Base-by-base conservation (phyloP, 2,797 vertebrate species). In the Enteromius radiatus region DNA sequence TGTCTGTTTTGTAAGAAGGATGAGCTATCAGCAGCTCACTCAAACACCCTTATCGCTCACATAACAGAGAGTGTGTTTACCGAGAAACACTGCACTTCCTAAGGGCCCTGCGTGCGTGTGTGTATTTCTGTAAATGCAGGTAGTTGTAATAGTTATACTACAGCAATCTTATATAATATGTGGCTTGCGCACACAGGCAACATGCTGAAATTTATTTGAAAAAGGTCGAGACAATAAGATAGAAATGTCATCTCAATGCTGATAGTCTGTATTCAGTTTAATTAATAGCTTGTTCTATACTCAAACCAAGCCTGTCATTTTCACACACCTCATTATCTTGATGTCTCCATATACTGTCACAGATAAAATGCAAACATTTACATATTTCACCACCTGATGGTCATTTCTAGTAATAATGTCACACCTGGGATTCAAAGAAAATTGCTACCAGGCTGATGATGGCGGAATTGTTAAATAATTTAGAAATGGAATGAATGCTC, bases 81-180 rank as follows among this genome's bases (percentile, higher is more conserved):
- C 21, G 69, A 84, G 87, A 84, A 84, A 81, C 82, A 87, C 23
- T 84, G 76, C 61, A 81, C 80, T 87, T 84, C 84, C 86, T 83
- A 6, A 54, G 54, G 68, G 36, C 68, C 83, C 80, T 77, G 69
- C 68, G 56, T 65, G 69, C 61, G 7, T 15, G 26, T 26, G 69
- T 49, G 31, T 54, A 5, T 69, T 19, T 70, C 2, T 43, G 23
- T 54, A 19, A 69, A 21, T 79, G 5, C 19, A 64, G 9, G 15
- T 21, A 14, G 10, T 12, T 77, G 10, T 23, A 31, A 61, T 43
- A 61, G 23, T 12, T 61, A 11, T 23, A 26, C 36, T 28, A 31
- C 26, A 21, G 2, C 28, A 63, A 63, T 63, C 23, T 7, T 63
- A 11, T 12, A 31, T 52, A 54, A 54, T 59, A 63, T 31, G 9